Base-by-base conservation (phyloP, 1,140 invertebrate genomes). In the Contarinia nasturtii region DNA sequence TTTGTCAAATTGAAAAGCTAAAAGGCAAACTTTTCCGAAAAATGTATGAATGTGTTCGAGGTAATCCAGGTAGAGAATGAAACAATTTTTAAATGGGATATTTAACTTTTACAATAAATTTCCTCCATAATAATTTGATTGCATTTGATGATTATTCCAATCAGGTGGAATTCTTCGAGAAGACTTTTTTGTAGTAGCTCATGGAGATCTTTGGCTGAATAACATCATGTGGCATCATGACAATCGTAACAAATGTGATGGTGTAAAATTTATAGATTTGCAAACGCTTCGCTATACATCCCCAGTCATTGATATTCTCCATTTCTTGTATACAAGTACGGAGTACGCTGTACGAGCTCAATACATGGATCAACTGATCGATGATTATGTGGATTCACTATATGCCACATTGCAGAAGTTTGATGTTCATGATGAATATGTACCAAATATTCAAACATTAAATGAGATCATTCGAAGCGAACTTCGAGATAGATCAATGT, bases 201-300 rank as follows among this genome's bases (percentile, higher is more conserved):
- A 67, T 46, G 64, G 66, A 10, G 66, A 67, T 50, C 37, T 67
- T 22, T 66, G 65, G 63, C 53, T 63, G 0, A 64, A 63, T 48
- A 68, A 68, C 50, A 56, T 67, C 7, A 59, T 68, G 57, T 63
- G 67, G 53, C 49, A 20, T 4, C 48, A 52, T 33, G n/a, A 38
- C 22, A 18, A 36, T 5, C 36, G 12, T 49, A 33, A 47, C 18
- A 43, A 4, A n/a, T 11, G 14, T 45, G 17, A 51, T 1, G 55
- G 57, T 33, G 69, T 66, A 27, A 60, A 61, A 33, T 57, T 74
- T 8, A 59, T 75, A 18, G 71, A 74, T 49, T 69, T 72, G 46
- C 72, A 74, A 51, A 51, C 67, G 12, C 50, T 69, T 47, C 59
- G 72, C 8, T 73, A 73, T 18, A 57, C 57, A 10, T 71, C 72